phyloP scores from a whole-genome alignment of 2,113 vertebrate genomes.

The Corvus moneduloides region DNA sequence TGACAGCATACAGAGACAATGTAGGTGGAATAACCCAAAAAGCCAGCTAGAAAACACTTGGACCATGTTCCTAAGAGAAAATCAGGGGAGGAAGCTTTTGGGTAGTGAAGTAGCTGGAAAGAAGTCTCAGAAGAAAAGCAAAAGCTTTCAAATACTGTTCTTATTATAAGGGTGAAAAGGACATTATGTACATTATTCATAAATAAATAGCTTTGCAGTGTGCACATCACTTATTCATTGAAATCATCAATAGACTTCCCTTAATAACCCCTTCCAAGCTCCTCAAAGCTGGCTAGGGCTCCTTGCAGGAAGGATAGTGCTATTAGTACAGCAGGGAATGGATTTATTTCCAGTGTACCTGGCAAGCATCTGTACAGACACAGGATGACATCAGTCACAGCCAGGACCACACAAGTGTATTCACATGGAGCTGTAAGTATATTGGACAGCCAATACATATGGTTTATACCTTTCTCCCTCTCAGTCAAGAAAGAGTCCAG shows the following conservation, averaged over 20 bases:
- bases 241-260: neutral
- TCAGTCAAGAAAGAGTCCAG: neutral
- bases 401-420: conserved; percentile 54
- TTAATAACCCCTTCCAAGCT: neutral
- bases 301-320: neutral
- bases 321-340: neutral
- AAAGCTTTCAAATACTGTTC: neutral
- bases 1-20: neutral
- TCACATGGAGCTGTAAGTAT: neutral
- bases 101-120: neutral
- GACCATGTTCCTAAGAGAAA: neutral
- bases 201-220: neutral
- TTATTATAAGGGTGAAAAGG: neutral
- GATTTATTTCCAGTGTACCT: conserved; percentile 25
- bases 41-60: neutral
- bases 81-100: neutral
- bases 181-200: neutral
- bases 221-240: neutral
- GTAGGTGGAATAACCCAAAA: neutral
- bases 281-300: neutral
- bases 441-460: conserved; percentile 2
- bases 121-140: neutral
- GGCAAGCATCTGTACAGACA: neutral
- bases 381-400: neutral
- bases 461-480: conserved; percentile 4